Percentiles rank a stretch among this genome's conserved stretches.
Evolutionary conservation across 92 coral and sea anemone species (phyloP).

Genomic region (Parazoanthus darwini): DNA sequence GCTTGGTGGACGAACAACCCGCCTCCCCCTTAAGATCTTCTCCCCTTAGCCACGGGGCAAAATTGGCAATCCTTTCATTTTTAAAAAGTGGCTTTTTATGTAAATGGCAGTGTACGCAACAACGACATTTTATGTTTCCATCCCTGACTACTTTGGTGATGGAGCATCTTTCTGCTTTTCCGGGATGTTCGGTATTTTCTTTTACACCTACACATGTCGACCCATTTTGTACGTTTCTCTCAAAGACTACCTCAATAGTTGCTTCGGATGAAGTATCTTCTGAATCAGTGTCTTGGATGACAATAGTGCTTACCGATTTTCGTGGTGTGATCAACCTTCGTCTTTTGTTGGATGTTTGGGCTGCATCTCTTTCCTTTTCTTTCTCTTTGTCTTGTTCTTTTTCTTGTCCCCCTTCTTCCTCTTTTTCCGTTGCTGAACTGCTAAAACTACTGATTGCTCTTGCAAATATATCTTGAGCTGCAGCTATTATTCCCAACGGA

Average conservation of each 20-base stretch:
- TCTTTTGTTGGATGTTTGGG: not conserved
- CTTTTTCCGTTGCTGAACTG: not conserved
- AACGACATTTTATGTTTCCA: not conserved
- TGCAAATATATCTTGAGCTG: conserved; percentile 21
- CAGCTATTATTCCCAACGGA: not conserved
- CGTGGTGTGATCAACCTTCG: not conserved
- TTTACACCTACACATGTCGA: not conserved
- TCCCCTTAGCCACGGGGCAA: conserved; percentile 18
- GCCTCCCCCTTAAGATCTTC: conserved; percentile 14
- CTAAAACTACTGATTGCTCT: conserved; percentile 28
- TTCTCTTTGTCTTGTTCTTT: not conserved
- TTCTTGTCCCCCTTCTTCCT: not conserved
- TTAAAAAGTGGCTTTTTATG: conserved; percentile 9
- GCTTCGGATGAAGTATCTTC: conserved; percentile 32
- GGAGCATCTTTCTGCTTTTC: conserved; percentile 33
- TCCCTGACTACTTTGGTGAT: conserved; percentile 45
- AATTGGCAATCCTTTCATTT: not conserved
- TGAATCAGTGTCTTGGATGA: conserved; percentile 30
- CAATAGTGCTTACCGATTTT: not conserved
- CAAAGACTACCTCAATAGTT: conserved; percentile 1
- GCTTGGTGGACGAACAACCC: not conserved
- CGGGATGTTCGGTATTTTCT: not conserved
- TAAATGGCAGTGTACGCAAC: not conserved
- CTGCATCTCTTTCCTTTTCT: not conserved
- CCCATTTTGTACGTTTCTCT: not conserved